These are phyloP conservation scores for Fregata magnificens DNA, from an alignment of 2,113 vertebrate genomes.

Conservation along the genomic window DNA sequence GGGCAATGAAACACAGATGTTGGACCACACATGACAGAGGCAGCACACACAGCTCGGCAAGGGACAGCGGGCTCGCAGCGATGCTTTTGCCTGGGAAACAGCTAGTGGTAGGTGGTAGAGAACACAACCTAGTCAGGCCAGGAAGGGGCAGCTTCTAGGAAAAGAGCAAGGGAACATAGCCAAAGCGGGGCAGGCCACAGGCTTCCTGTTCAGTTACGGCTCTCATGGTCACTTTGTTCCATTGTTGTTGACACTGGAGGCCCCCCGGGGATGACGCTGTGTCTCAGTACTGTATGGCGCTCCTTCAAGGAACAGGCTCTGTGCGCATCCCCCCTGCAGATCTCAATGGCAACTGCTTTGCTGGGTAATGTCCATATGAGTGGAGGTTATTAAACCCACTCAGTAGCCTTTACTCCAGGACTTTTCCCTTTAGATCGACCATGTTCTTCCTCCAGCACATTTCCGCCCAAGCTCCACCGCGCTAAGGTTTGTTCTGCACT, in stretches of 20 bases:
- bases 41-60: background rate
- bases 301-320: conserved; percentile 12
- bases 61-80: rapidly evolving
- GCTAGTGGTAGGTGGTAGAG: background rate
- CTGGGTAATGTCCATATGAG: background rate
- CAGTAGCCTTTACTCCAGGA: background rate
- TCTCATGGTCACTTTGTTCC: background rate
- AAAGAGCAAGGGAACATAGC: background rate
- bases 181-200: background rate
- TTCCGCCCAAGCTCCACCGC: background rate
- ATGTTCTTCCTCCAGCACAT: background rate
- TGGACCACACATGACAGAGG: background rate
- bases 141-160: background rate
- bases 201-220: background rate
- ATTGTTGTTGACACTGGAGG: background rate
- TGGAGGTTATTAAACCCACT: background rate
- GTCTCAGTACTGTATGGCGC: background rate
- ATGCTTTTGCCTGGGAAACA: background rate
- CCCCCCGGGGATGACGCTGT: background rate
- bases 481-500: background rate
- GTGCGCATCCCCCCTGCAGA: background rate
- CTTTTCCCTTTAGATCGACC: background rate
- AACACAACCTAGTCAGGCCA: background rate
- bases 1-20: conserved; percentile 10
- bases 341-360: background rate